Evolutionary conservation across 1,140 invertebrate genomes (phyloP), one percentile per base, ranked within the genome.

Genomic region (Anastrepha ludens): DNA sequence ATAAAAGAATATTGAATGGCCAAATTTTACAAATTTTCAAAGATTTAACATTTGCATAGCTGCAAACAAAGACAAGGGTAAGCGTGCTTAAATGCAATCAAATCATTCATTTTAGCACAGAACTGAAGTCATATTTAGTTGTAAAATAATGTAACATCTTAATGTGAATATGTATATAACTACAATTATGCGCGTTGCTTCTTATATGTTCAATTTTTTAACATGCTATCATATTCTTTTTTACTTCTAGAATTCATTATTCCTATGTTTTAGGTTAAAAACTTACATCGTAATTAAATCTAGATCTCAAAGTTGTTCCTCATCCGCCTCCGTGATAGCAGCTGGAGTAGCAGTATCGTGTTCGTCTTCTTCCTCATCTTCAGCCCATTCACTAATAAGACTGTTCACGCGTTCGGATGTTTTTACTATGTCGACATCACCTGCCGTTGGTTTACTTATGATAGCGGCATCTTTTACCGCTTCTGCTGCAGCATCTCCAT

Each of bases 251-350:
- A 47, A 17, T 47, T 47, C 3, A 13, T 47, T n/a, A 3, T 55
- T 81, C 7, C 15, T 81, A 55, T 9, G 60, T 55, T 55, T 50
- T n/a, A 11, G 47, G 4, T 55, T 81, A 81, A 81, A 78, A 81
- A 90, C 90, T 92, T 92, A 91, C 89, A 92, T 92, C 89, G 91
- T 90, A 92, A 91, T 90, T 92, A 92, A 92, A 90, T 92, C 90
- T 91, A 91, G 87, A 89, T 90, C 89, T 92, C 90, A 92, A 89
- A 92, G 91, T 74, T 91, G 89, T 88, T 89, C 90, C 59, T 91
- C 91, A 88, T 90, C 89, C 87, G 55, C 64, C 41, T 62, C 50
- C 70, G 87, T 86, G 7, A 20, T 81, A n/a, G 8, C 13, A 62
- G 55, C 29, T 11, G 44, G 0, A 62, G 29, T 7, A 86, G 29